Evolutionary conservation across 2,113 vertebrate genomes (phyloP).

Genomic region (Carassius gibelio): DNA sequence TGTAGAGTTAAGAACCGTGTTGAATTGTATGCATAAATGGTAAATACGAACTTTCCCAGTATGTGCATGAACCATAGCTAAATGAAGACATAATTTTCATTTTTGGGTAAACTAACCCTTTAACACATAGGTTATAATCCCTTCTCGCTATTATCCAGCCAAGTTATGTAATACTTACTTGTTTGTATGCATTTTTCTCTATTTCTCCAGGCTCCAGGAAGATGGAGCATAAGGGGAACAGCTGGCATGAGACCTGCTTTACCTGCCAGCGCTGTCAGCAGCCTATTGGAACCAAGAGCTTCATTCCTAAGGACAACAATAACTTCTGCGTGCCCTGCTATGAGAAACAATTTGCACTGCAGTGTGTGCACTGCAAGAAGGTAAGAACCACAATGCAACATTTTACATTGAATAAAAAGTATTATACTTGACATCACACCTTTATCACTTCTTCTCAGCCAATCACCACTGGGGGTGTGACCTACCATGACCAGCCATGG

Average conservation of each 20-base stretch:
- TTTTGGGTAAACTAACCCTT: background rate
- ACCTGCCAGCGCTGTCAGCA: slow-evolving; percentile 82
- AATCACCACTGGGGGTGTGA: slow-evolving; percentile 84
- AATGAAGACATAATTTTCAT: background rate
- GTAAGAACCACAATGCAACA: slow-evolving; percentile 52
- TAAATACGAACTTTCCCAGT: background rate
- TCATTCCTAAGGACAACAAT: slow-evolving; percentile 82
- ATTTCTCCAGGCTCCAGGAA: slow-evolving; percentile 81
- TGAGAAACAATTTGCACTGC: slow-evolving; percentile 85
- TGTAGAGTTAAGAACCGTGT: background rate
- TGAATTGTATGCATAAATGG: too few species aligned
- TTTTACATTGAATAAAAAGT: background rate
- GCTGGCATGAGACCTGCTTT: slow-evolving; percentile 88
- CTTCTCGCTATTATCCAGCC: background rate
- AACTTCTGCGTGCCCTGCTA: slow-evolving; percentile 87
- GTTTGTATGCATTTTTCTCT: background rate
- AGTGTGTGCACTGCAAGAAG: slow-evolving; percentile 86
- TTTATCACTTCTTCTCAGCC: slow-evolving; percentile 66
- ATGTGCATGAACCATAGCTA: background rate
- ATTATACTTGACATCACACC: background rate
- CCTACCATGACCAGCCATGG: slow-evolving; percentile 85
- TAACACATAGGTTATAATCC: background rate
- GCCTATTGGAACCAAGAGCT: slow-evolving; percentile 86
- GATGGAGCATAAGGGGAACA: slow-evolving; percentile 87
- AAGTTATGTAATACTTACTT: background rate